A percentile compares a stretch with the other conserved stretches of the same genome.
Conservation (phyloP, 1,140 invertebrate species). For the Agrilus planipennis region DNA sequence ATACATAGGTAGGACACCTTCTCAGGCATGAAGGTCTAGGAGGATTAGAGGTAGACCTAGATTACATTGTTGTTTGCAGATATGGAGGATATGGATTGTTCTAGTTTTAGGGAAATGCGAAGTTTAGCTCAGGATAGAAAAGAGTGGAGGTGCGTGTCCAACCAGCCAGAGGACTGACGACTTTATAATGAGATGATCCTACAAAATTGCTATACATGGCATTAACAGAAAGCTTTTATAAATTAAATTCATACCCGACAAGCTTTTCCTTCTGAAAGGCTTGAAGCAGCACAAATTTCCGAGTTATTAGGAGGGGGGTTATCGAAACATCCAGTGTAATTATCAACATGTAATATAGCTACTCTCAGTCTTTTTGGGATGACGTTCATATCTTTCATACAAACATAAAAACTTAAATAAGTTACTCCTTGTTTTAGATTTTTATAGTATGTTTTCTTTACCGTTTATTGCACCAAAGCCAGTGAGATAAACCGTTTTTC, state of each 20-base stretch:
- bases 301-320: conserved; percentile 9
- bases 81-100: too few relatives aligned
- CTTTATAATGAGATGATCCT: too few relatives aligned
- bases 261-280: conserved; percentile 29
- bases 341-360: conserved; percentile 26
- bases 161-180: too few relatives aligned
- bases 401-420: background rate
- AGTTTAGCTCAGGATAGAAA: too few relatives aligned
- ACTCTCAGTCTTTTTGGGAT: conserved; percentile 23
- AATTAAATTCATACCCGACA: conserved; percentile 30
- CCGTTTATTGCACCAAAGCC: conserved; percentile 32
- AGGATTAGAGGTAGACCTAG: too few relatives aligned
- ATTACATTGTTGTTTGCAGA: too few relatives aligned
- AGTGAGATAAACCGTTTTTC: conserved; percentile 25
- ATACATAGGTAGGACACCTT: too few relatives aligned
- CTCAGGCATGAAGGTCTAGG: too few relatives aligned
- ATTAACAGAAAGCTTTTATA: too few relatives aligned
- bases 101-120: too few relatives aligned
- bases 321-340: conserved; percentile 21
- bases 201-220: too few relatives aligned
- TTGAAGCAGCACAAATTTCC: conserved; percentile 29
- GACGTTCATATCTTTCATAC: conserved; percentile 26
- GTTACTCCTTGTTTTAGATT: background rate
- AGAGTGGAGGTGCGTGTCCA: too few relatives aligned
- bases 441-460: conserved; percentile 9